Conservation (phyloP, 1,140 invertebrate species). For the Lepidurus apus region DNA sequence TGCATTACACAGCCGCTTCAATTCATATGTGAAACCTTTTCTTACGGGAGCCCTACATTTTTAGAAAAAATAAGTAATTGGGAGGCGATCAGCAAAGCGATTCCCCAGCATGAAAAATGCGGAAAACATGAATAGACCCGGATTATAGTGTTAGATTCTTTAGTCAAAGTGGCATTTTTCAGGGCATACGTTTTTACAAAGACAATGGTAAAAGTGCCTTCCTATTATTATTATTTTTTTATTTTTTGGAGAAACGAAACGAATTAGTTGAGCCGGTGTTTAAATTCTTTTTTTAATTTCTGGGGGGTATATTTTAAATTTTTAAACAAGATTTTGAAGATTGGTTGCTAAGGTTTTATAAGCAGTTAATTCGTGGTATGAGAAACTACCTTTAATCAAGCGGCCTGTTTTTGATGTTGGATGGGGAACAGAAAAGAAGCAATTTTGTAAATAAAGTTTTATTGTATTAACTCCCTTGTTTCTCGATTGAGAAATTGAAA, state of each 20-base stretch:
- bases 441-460: constrained; percentile 16
- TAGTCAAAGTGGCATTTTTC: constrained; percentile 10
- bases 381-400: not conserved
- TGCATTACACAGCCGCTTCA: constrained; percentile 83
- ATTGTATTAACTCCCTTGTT: not conserved
- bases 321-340: no score
- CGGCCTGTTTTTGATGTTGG: not conserved
- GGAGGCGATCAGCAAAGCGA: not conserved
- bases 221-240: not conserved
- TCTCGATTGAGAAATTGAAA: not conserved
- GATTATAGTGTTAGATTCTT: not conserved
- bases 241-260: not conserved
- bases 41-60: not conserved
- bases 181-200: not conserved
- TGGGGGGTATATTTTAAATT: no score
- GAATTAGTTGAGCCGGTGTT: not conserved
- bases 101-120: not conserved
- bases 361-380: not conserved
- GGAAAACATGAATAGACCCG: not conserved
- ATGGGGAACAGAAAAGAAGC: not conserved
- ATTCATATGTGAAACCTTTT: constrained; percentile 73
- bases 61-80: not conserved
- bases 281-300: no score
- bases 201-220: not conserved
- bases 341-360: not conserved